A percentile compares a stretch with the other conserved stretches of the same genome.
Conservation (phyloP, 30 jellyfish, hydroid and myxozoan species). For the Pelagia noctiluca region DNA sequence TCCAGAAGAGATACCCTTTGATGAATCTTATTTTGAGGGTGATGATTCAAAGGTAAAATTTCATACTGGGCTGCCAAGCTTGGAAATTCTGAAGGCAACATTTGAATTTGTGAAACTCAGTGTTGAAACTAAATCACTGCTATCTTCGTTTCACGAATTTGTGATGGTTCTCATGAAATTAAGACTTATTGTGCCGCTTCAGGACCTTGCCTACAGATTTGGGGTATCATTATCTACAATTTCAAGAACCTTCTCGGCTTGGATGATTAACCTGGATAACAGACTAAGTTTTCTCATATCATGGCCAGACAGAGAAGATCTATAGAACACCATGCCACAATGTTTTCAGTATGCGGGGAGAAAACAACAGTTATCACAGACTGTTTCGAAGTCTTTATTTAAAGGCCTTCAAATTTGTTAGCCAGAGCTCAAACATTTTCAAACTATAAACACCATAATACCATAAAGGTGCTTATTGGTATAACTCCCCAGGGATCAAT, state of each 20-base stretch:
- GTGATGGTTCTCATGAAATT: slow-evolving; percentile 4
- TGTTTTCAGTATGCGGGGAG: slow-evolving; percentile 50
- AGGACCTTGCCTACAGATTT: neutral
- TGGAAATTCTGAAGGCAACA: neutral
- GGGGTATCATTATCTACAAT: slow-evolving; percentile 44
- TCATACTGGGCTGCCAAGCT: neutral
- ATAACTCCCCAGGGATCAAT: neutral
- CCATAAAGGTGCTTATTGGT: no score
- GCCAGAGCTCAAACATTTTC: no score
- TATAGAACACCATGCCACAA: neutral
- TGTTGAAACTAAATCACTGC: neutral
- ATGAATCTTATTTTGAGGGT: neutral
- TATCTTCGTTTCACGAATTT: neutral
- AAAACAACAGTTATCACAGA: slow-evolving; percentile 31
- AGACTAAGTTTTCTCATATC: neutral
- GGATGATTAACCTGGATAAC: neutral
- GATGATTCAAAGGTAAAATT: neutral
- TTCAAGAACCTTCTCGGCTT: neutral
- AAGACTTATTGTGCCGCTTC: slow-evolving; percentile 31
- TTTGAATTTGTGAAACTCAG: neutral
- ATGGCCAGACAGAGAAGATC: neutral
- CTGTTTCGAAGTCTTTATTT: neutral
- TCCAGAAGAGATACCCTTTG: slow-evolving; percentile 1
- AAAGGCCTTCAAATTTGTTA: slow-evolving; percentile 8
- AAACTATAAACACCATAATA: no score